Conservation (phyloP, 2,888 invertebrate species). For the Eristalis pertinax region DNA sequence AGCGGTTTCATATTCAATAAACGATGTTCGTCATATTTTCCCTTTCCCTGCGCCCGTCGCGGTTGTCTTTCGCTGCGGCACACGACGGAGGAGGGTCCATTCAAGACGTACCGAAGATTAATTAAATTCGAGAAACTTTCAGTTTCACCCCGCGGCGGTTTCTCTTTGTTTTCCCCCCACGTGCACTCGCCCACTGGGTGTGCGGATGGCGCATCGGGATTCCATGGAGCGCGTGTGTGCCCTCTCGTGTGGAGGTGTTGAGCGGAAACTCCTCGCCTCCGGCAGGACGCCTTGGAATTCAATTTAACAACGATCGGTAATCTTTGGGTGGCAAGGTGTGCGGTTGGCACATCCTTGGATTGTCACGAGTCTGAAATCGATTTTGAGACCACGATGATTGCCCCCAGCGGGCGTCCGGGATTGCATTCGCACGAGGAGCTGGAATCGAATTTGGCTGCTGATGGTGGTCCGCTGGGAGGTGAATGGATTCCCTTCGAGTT, state of each 20-base stretch:
- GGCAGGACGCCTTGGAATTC: neutral
- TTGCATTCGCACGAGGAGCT: neutral
- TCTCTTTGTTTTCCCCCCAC: neutral
- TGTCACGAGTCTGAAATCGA: neutral
- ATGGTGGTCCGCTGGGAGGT: no score
- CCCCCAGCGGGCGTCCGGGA: neutral
- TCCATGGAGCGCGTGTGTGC: neutral
- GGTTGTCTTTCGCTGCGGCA: neutral
- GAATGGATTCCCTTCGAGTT: no score
- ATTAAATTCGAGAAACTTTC: conserved; percentile 3
- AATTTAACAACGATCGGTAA: neutral
- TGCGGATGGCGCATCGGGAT: neutral
- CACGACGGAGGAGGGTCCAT: neutral
- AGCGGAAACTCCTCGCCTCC: neutral
- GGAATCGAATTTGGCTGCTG: no score
- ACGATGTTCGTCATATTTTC: neutral
- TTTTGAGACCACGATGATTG: neutral
- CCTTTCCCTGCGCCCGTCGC: neutral
- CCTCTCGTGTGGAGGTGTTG: neutral
- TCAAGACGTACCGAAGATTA: conserved; percentile 5
- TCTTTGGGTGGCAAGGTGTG: neutral
- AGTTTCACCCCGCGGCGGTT: neutral
- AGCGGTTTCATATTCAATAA: neutral
- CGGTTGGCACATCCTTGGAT: neutral
- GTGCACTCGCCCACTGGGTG: no score